A percentile compares a stretch with the other conserved stretches of the same genome.
phyloP scores from a whole-genome alignment of 2,797 vertebrate genomes.

The Lepus townsendii region DNA sequence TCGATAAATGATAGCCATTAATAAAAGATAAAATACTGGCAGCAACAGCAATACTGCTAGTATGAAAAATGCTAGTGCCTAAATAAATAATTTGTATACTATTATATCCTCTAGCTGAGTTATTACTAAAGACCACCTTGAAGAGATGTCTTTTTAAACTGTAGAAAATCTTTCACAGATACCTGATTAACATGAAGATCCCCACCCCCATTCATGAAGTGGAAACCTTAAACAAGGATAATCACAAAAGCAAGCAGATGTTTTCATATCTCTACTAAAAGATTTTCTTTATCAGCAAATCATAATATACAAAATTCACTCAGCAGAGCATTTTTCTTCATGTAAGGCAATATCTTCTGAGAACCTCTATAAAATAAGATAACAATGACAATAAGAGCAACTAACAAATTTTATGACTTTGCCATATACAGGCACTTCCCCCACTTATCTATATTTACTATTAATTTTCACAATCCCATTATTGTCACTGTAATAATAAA shows the following conservation, averaged over 20 bases:
- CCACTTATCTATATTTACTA: neutral
- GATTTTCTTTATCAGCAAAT: neutral
- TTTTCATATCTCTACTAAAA: neutral
- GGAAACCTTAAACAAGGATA: neutral
- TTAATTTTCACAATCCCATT: neutral
- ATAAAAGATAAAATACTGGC: neutral
- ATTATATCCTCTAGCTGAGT: neutral
- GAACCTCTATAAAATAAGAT: neutral
- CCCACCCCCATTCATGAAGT: neutral
- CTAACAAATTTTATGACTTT: neutral
- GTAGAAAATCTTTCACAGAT: neutral
- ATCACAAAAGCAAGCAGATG: neutral
- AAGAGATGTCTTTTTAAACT: neutral
- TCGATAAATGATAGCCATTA: neutral
- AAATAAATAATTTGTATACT: neutral
- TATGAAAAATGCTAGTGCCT: neutral
- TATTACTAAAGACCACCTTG: neutral
- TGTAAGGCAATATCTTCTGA: neutral
- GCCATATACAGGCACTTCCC: neutral
- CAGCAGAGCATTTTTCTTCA: neutral
- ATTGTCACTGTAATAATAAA: no score
- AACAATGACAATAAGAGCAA: neutral
- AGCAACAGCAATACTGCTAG: neutral
- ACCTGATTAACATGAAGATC: neutral
- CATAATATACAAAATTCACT: neutral